These are phyloP conservation scores for Sinhomidia bicolor DNA, from an alignment of 2,888 invertebrate genomes.

Conservation along the genomic window DNA sequence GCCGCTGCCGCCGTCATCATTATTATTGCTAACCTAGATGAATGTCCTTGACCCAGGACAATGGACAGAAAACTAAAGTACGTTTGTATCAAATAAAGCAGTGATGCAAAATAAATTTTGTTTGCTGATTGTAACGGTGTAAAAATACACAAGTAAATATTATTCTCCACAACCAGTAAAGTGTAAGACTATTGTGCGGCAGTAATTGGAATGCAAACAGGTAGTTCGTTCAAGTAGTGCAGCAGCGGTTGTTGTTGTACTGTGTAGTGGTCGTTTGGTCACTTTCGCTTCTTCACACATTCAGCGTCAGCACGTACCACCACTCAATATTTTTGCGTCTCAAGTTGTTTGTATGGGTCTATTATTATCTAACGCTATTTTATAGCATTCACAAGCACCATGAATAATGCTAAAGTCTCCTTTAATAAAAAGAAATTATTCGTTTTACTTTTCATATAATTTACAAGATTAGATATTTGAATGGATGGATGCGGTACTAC, in stretches of 20 bases:
- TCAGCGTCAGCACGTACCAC: too few species aligned
- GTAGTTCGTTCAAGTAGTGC: too few species aligned
- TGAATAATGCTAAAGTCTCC: neutral
- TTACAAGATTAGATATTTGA: neutral
- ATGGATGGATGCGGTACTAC: neutral
- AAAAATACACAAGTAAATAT: too few species aligned
- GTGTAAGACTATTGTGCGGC: too few species aligned
- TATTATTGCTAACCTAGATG: slow-evolving; percentile 62
- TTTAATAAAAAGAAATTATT: neutral
- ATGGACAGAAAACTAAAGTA: slow-evolving; percentile 3
- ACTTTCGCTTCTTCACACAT: neutral
- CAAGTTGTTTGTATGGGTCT: too few species aligned
- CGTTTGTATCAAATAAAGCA: slow-evolving; percentile 13
- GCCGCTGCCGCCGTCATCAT: neutral
- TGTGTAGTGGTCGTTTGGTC: neutral
- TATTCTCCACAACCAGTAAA: too few species aligned
- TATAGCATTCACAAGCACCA: too few species aligned
- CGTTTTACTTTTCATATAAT: too few species aligned
- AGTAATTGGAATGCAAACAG: too few species aligned
- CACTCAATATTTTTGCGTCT: too few species aligned
- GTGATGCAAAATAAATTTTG: neutral
- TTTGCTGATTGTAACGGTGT: neutral
- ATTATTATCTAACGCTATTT: too few species aligned
- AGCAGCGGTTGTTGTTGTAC: too few species aligned
- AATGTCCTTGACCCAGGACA: slow-evolving; percentile 65